Evolutionary conservation across 2,113 vertebrate species (phyloP).

Genomic region (Nerophis lumbriciformis): DNA sequence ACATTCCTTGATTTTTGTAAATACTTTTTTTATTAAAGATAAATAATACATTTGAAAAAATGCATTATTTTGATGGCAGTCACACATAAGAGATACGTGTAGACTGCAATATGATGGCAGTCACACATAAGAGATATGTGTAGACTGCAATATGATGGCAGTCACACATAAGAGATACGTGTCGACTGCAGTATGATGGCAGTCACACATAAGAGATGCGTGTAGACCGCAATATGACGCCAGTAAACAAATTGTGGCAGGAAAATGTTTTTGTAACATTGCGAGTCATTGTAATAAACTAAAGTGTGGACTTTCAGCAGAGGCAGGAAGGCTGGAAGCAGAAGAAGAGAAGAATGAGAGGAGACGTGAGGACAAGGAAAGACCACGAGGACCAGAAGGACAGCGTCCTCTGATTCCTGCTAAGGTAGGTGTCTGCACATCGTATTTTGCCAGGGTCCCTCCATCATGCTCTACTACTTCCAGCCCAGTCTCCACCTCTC

Average conservation of each 20-base stretch:
- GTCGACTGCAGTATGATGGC: no score
- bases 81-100: no score
- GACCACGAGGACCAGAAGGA: slow-evolving; percentile 49
- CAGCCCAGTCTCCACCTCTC: slow-evolving; percentile 47
- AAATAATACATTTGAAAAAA: no score
- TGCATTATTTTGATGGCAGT: no score
- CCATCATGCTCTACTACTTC: neutral
- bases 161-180: no score
- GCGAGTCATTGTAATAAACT: neutral
- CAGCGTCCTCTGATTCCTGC: slow-evolving; percentile 52
- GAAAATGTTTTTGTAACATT: neutral
- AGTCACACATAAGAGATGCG: no score
- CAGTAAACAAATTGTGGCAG: neutral
- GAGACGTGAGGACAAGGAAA: slow-evolving; percentile 41
- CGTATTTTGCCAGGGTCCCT: no score
- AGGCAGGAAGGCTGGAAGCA: slow-evolving; percentile 46
- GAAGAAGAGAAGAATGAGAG: slow-evolving; percentile 42
- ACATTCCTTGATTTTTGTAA: no score
- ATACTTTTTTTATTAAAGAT: no score
- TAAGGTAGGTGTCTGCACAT: slow-evolving; percentile 45
- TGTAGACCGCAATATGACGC: neutral
- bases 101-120: no score
- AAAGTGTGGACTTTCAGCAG: slow-evolving; percentile 41
- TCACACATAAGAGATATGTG: no score
- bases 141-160: no score